Evolutionary conservation across 2,113 vertebrate genomes (phyloP), one percentile per base, ranked within the genome.

Genomic region (Chlorodrepanis virens): DNA sequence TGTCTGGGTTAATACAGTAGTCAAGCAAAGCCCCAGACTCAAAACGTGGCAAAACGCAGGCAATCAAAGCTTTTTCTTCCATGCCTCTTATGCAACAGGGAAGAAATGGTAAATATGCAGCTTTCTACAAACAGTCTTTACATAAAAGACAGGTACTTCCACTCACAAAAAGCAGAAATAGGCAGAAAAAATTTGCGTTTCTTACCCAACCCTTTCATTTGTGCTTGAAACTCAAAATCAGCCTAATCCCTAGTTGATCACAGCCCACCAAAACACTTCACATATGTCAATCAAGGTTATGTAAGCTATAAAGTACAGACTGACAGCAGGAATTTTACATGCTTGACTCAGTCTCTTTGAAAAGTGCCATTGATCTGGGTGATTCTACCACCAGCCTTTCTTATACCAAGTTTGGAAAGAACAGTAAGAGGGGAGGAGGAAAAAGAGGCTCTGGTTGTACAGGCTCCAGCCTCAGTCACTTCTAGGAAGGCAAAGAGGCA

Each of bases 251-350:
- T 64, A 37, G 70, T 12, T 89, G 87, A 91, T 93, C 78, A 92
- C 78, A 91, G 85, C 81, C 89, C 75, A 69, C 72, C 28, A 21
- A 96, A 76, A 70, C 50, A 70, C 87, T 95, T 93, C 93, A 93
- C 57, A 12, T 90, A 54, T 61, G 64, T 75, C 94, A 95, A 4
- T 94, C 92, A 96, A 63, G 39, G 74, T 94, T 93, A 92, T 85
- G 75, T 33, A 89, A 64, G 47, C 57, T 88, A 83, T 6, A 14
- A 82, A 94, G 35, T 63, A 25, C 69, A 87, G 54, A 69, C 35
- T 96, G 89, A 69, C 6, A 1, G 75, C 49, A 85, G 57, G 44
- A 95, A 89, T 95, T 92, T 93, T 76, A 56, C 57, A 74, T 2
- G 10, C 56, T 87, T 1, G 1, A 86, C 56, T 91, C 68, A 77